Evolutionary conservation across 2,888 invertebrate species (phyloP).

Genomic region (Nudaria mundana): DNA sequence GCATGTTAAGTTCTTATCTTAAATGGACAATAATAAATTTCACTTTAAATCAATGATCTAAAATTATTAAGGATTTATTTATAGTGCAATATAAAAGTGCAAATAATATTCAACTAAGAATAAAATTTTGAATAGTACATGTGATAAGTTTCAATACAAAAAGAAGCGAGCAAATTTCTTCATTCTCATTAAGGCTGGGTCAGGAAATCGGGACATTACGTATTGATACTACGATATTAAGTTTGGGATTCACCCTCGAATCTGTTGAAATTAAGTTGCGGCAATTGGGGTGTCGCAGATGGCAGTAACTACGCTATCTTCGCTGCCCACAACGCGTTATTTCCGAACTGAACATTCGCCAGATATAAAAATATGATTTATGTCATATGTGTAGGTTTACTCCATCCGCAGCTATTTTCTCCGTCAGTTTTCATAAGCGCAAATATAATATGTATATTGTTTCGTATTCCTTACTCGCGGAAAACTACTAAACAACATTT

Average conservation of each 20-base stretch:
- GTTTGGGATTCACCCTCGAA: slow-evolving; percentile 53
- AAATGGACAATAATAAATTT: slow-evolving; percentile 56
- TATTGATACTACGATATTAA: slow-evolving; percentile 59
- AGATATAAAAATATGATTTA: slow-evolving; percentile 76
- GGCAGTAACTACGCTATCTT: slow-evolving; percentile 65
- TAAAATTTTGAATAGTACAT: no score
- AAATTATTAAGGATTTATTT: slow-evolving; percentile 26
- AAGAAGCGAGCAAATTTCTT: slow-evolving; percentile 22
- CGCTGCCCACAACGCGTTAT: slow-evolving; percentile 34
- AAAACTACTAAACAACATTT: slow-evolving; percentile 39
- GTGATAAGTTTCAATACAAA: slow-evolving; percentile 12
- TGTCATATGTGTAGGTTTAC: slow-evolving; percentile 44
- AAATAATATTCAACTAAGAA: no score
- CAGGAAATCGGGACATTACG: slow-evolving; percentile 40
- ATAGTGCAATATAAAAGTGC: slow-evolving; percentile 13
- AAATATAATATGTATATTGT: slow-evolving; percentile 47
- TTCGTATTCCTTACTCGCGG: slow-evolving; percentile 36
- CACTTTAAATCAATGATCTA: no score
- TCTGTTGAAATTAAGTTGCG: slow-evolving; percentile 69
- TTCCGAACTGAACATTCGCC: slow-evolving; percentile 55
- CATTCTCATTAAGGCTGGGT: slow-evolving; percentile 6
- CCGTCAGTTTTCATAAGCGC: slow-evolving; percentile 53
- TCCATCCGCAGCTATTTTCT: slow-evolving; percentile 37
- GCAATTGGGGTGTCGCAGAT: slow-evolving; percentile 75
- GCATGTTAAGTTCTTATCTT: slow-evolving; percentile 69